Evolutionary conservation across 2,113 vertebrate genomes (phyloP).

Genomic region (Mustelus asterias): DNA sequence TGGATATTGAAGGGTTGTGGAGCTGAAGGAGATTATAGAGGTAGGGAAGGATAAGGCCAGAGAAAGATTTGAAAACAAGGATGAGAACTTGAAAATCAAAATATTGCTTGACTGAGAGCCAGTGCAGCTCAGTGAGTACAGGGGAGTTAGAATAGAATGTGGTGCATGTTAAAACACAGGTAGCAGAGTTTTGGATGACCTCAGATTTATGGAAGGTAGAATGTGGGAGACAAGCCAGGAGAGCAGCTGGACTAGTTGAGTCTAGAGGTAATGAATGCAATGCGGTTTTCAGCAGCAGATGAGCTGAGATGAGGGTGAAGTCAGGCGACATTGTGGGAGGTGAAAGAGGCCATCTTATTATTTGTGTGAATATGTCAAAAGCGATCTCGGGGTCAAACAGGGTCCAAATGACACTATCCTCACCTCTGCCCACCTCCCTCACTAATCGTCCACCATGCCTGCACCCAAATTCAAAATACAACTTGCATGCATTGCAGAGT

Average conservation of each 20-base stretch:
- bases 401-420: background rate
- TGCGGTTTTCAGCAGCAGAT: background rate
- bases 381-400: background rate
- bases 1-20: background rate
- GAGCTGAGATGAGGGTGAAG: background rate
- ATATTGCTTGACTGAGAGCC: background rate
- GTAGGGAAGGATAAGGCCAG: no score
- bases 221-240: background rate
- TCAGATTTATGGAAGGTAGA: background rate
- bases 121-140: background rate
- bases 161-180: background rate
- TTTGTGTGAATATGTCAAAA: background rate
- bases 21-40: no score
- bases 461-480: background rate
- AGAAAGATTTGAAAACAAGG: no score
- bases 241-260: background rate
- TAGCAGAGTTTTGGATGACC: background rate
- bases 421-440: background rate
- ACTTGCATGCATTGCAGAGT: background rate
- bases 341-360: background rate
- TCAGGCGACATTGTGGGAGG: background rate
- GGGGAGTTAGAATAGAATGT: background rate
- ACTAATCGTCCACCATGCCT: background rate
- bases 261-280: background rate
- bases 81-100: no score